Percentiles rank a stretch among this genome's conserved stretches.
Conservation (phyloP, 2,113 vertebrate genomes). For the Mus spicilegus region DNA sequence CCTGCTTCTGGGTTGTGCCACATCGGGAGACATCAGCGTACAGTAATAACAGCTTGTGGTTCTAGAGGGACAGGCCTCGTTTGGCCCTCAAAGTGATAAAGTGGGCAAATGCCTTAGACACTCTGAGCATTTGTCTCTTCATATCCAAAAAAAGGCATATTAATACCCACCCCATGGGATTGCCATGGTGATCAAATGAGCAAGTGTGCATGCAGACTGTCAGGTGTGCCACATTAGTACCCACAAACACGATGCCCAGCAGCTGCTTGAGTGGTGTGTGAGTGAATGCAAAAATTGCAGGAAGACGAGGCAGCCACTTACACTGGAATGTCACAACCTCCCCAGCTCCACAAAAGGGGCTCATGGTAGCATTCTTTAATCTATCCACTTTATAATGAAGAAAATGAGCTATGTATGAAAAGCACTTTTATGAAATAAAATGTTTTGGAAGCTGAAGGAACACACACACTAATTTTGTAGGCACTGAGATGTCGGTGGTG, state of each 20-base stretch:
- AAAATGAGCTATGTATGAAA: slow-evolving; percentile 2
- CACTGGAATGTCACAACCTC: neutral
- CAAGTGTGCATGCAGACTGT: neutral
- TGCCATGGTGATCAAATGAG: neutral
- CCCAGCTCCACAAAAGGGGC: neutral
- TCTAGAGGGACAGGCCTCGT: neutral
- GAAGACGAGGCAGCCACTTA: neutral
- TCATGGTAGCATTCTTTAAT: neutral
- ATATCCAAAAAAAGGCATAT: neutral
- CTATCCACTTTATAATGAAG: slow-evolving; percentile 29
- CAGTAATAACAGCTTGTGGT: neutral
- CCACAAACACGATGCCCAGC: neutral
- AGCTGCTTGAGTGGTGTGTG: neutral
- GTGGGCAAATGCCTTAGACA: neutral
- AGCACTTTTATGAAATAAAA: neutral
- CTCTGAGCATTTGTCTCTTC: neutral
- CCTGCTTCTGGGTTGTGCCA: neutral
- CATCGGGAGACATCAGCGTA: neutral
- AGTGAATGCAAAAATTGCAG: slow-evolving; percentile 21
- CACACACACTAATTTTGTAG: neutral
- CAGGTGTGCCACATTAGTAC: neutral
- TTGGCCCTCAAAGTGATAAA: neutral
- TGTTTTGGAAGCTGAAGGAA: slow-evolving; percentile 21
- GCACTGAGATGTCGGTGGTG: neutral
- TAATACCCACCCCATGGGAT: neutral